Conservation (phyloP, 2,113 vertebrate species). For the Columbina picui region DNA sequence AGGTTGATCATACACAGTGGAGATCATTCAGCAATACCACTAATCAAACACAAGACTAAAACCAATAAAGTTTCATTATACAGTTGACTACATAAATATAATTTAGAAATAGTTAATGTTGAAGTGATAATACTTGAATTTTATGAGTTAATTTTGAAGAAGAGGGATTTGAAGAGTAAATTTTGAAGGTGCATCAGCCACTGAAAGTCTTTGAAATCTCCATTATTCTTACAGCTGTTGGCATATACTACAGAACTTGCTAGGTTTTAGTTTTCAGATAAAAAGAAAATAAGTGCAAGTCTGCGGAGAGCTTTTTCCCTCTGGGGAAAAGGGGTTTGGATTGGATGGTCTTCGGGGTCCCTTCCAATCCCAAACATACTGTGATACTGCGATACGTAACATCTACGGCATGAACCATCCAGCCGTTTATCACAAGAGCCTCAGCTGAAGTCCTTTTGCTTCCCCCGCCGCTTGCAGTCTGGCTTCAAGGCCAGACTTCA, state of each 20-base stretch:
- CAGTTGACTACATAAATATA: background rate
- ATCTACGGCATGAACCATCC: too few relatives aligned
- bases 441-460: too few relatives aligned
- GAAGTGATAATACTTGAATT: background rate
- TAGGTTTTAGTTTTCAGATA: background rate
- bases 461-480: too few relatives aligned
- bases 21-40: background rate
- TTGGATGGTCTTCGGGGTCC: too few relatives aligned
- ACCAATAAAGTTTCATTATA: background rate
- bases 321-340: too few relatives aligned
- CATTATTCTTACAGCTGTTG: background rate
- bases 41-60: background rate
- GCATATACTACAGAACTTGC: background rate
- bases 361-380: too few relatives aligned
- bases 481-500: too few relatives aligned
- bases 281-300: background rate
- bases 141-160: background rate
- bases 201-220: background rate
- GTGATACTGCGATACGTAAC: too few relatives aligned
- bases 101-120: background rate
- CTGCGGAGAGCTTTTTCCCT: too few relatives aligned
- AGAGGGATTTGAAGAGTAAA: background rate
- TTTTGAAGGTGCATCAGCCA: background rate
- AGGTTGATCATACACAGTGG: background rate
- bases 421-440: too few relatives aligned